Conservation (phyloP, 2,113 vertebrate species). For the Boleophthalmus pectinirostris region DNA sequence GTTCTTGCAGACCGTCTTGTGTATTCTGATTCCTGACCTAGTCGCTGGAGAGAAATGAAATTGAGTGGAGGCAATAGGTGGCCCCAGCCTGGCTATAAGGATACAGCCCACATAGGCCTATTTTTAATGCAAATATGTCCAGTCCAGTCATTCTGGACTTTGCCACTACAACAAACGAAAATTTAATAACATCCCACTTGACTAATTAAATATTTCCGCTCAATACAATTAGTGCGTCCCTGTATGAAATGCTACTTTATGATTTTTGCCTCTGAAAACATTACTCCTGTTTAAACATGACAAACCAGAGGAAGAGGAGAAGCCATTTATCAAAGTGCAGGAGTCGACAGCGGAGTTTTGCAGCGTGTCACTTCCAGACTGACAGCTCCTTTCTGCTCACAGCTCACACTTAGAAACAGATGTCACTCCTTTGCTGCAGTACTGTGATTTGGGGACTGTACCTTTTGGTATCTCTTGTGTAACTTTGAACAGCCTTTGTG, state of each 20-base stretch:
- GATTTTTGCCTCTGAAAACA: constrained; percentile 31
- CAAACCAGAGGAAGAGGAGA: constrained; percentile 44
- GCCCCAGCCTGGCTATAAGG: too few species aligned
- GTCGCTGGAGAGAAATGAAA: too few species aligned
- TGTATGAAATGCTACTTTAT: constrained; percentile 2
- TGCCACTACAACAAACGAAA: not conserved
- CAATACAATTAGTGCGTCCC: not conserved
- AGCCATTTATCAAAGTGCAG: constrained; percentile 51
- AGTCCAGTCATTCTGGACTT: not conserved
- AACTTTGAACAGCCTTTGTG: constrained; percentile 10
- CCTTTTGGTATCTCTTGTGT: constrained; percentile 14
- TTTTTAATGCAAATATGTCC: too few species aligned
- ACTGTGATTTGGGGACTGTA: not conserved
- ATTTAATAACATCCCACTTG: constrained; percentile 8
- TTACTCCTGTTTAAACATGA: constrained; percentile 42
- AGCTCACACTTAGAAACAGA: constrained; percentile 37
- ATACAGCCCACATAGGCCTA: too few species aligned
- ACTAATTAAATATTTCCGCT: constrained; percentile 15
- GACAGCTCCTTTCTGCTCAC: constrained; percentile 25
- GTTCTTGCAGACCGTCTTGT: too few species aligned
- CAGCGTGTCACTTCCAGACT: constrained; percentile 18
- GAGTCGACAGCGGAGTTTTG: constrained; percentile 37
- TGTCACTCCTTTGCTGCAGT: constrained; percentile 11
- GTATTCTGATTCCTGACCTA: too few species aligned
- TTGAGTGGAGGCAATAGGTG: too few species aligned